Conservation (phyloP, 2,797 vertebrate species). For the Labeo calbasu region DNA sequence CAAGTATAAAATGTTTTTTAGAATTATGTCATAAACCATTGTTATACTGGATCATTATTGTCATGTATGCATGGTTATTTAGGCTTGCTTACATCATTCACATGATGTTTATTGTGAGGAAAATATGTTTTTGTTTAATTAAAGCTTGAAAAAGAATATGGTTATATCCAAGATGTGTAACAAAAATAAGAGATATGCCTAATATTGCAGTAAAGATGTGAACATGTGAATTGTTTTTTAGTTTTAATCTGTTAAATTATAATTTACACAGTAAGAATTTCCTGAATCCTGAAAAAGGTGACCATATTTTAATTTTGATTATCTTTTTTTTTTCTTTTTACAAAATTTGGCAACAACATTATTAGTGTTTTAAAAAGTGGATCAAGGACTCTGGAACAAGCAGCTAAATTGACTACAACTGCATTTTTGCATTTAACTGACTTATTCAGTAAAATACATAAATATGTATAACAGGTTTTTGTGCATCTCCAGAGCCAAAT, state of each 20-base stretch:
- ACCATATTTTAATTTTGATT: neutral
- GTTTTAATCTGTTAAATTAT: neutral
- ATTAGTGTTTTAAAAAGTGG: neutral
- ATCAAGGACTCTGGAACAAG: neutral
- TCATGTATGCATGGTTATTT: neutral
- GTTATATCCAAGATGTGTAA: neutral
- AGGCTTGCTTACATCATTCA: neutral
- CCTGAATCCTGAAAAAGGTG: no score
- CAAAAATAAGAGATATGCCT: neutral
- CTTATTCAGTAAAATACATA: neutral
- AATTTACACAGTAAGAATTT: no score
- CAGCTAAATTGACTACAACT: neutral
- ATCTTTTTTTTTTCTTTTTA: neutral
- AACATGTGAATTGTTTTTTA: neutral
- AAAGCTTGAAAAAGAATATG: neutral
- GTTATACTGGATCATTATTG: neutral
- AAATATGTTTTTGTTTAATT: neutral
- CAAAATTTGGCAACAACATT: neutral
- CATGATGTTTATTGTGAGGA: neutral
- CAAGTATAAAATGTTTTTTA: neutral
- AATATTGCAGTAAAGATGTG: neutral
- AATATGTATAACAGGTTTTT: neutral
- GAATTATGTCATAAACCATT: neutral
- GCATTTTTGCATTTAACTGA: neutral
- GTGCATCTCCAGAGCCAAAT: neutral